A percentile compares a stretch with the other conserved stretches of the same genome.
phyloP scores from a whole-genome alignment of 2,797 vertebrate species.

The Nyctalus aviator region DNA sequence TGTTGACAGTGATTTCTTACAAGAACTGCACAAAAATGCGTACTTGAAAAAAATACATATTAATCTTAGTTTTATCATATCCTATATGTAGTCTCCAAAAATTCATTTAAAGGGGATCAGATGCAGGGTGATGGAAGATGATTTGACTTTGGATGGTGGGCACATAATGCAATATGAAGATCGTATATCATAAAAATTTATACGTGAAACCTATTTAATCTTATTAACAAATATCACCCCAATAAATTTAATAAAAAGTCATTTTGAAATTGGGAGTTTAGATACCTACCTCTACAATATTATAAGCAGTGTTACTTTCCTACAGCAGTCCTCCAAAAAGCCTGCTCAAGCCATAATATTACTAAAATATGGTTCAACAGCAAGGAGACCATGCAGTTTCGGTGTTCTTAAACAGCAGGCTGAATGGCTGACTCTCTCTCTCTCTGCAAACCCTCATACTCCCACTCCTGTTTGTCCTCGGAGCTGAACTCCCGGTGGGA shows the following conservation, averaged over 20 bases:
- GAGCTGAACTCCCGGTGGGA: not conserved
- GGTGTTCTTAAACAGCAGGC: not conserved
- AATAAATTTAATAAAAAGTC: not conserved
- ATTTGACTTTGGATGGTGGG: not conserved
- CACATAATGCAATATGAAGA: not conserved
- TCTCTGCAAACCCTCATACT: not conserved
- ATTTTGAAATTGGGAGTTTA: constrained; percentile 47
- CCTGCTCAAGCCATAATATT: not conserved
- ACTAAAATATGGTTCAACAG: not conserved
- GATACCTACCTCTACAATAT: not conserved
- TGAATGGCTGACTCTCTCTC: not conserved
- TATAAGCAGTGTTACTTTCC: not conserved
- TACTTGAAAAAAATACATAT: constrained; percentile 25
- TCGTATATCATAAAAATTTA: not conserved
- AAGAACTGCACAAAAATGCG: not conserved
- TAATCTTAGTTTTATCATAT: constrained; percentile 37
- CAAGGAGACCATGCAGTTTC: not conserved
- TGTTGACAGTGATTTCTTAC: not conserved
- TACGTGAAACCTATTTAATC: not conserved
- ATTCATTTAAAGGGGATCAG: not conserved
- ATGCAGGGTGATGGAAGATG: not conserved
- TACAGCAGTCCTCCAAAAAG: not conserved
- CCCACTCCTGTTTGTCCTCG: not conserved
- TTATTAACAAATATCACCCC: not conserved
- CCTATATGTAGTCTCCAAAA: not conserved